phyloP scores from a whole-genome alignment of 2,797 vertebrate species.

The Parotocinclus haroldoi region DNA sequence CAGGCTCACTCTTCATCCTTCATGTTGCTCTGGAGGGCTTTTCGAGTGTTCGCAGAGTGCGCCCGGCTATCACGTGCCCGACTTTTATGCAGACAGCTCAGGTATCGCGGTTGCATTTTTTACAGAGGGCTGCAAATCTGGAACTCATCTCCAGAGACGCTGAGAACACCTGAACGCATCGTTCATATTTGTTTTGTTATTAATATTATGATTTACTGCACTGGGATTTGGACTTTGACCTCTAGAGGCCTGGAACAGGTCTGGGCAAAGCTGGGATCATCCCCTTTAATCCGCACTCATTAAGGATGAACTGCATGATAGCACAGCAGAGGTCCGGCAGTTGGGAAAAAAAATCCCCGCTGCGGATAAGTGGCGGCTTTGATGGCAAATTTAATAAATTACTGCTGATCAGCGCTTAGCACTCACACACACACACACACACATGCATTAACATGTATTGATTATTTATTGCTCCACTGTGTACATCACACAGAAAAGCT shows the following conservation, averaged over 20 bases:
- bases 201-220: constrained; percentile 29
- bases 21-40: not conserved
- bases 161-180: too few relatives aligned
- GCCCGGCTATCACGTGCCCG: not conserved
- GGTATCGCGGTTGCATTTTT: not conserved
- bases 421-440: constrained; percentile 45
- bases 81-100: not conserved
- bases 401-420: constrained; percentile 48
- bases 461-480: constrained; percentile 57
- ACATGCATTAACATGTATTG: constrained; percentile 40
- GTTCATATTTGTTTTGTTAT: too few relatives aligned
- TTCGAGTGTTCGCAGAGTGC: not conserved
- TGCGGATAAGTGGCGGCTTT: constrained; percentile 62
- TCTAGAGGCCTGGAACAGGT: constrained; percentile 59
- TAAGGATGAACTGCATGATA: constrained; percentile 82
- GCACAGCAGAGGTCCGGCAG: constrained; percentile 55
- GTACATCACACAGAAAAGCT: constrained; percentile 44
- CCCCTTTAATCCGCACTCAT: constrained; percentile 82
- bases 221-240: constrained; percentile 58
- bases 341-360: constrained; percentile 16
- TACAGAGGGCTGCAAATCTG: constrained; percentile 11
- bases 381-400: constrained; percentile 66
- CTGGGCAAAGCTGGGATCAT: constrained; percentile 84
- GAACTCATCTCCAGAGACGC: constrained; percentile 16
- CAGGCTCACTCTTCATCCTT: not conserved